Base-by-base conservation (phyloP, 2,797 vertebrate species). In the Amblyopsis hoosieri region DNA sequence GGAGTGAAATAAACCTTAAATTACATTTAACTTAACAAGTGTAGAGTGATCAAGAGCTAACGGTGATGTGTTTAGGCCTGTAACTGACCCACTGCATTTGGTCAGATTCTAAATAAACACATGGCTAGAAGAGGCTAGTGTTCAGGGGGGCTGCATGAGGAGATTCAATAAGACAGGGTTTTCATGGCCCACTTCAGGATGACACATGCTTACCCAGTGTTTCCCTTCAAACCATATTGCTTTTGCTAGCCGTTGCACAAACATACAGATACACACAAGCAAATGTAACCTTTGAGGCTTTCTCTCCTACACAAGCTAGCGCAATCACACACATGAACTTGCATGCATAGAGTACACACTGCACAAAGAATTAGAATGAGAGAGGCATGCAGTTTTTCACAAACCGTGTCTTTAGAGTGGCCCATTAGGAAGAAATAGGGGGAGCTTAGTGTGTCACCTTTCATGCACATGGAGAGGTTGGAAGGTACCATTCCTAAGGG, bases 381-480 rank as follows among this genome's bases (percentile, higher is more conserved):
- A 94, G 93, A 95, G 85, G 91, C 95, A 93, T 97, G 95, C 95
- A 96, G 91, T 94, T 90, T 94, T 88, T 94, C 95, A 99, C 98
- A 94, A 98, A 99, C 98, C 98, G 98, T 99, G 94, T 99, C 98
- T 98, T 99, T 99, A 97, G 98, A 95, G 94, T 98, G 97, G 95
- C 98, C 97, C 97, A 99, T 95, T 95, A 99, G 95, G 97, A 99
- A 99, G 98, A 99, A 99, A 98, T 99, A 99, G 93, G 98, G 97
- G 94, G 98, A 99, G 93, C 97, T 96, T 96, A 99, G 97, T 94
- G 98, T 99, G 96, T 99, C 98, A 97, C 95, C 97, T 99, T 99
- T 99, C 97, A 99, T 98, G 96, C 97, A 99, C 96, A 99, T 98
- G 96, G 97, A 97, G 93, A 99, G 95, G 95, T 97, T 99, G 96